Base-by-base conservation (phyloP, 2,797 vertebrate genomes). In the Caiman crocodilus region DNA sequence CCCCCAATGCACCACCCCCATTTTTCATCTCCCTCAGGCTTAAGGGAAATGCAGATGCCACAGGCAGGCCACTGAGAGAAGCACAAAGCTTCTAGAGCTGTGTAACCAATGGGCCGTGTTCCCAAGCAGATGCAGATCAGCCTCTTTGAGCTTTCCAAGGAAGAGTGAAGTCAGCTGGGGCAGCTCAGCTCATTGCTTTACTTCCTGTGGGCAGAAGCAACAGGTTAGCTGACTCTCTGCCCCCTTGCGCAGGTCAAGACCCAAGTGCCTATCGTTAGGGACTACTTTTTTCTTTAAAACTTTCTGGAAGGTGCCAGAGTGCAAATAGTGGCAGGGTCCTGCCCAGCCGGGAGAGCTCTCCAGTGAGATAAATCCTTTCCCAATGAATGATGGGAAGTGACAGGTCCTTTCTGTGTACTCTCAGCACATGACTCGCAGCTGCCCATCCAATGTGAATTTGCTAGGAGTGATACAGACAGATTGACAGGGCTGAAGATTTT, bases 371-470 rank as follows among this genome's bases (percentile, higher is more conserved):
- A 83, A 58, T 77, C 67, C 59, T 14, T 76, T 56, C 50, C 57
- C 20, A 59, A 57, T 18, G 95, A 97, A 96, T 98, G 96, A 98
- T 98, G 94, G 42, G 97, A 98, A 95, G 90, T 76, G 98, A 98
- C 98, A 83, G 98, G 96, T 94, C 90, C 94, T 80, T 94, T 1
- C 96, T 92, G 95, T 96, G 94, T 91, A 92, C 59, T 50, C 32
- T 56, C 74, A 67, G 95, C 87, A 35, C 60, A 76, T 71, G 85
- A 91, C 86, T 75, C 92, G 90, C 65, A 94, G 90, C 98, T 98
- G 98, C 98, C 97, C 97, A 90, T 97, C 97, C 95, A 95, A 97
- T 97, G 97, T 98, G 97, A 97, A 97, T 97, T 97, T 97, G 96
- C 97, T 94, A 84, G 77, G 94, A 92, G 97, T 87, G 94, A 88